phyloP scores from a whole-genome alignment of 2,888 invertebrate genomes.

The Leptothorax acervorum region DNA sequence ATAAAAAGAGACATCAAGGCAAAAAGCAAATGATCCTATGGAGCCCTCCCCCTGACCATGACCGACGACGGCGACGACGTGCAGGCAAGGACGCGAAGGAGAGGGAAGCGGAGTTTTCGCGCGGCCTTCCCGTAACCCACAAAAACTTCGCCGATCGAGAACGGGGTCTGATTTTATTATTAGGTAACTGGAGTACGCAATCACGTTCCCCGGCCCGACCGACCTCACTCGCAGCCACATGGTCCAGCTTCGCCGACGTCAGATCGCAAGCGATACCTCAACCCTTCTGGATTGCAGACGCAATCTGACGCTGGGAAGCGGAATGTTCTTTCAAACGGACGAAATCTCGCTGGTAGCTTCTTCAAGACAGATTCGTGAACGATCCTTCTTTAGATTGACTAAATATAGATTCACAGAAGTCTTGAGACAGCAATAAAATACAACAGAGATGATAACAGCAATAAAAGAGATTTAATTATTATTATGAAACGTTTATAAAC shows the following conservation, averaged over 20 bases:
- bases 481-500: neutral
- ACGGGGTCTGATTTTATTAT: constrained; percentile 41
- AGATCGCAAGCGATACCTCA: neutral
- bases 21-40: constrained; percentile 43
- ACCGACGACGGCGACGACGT: constrained; percentile 47
- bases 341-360: neutral
- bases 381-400: neutral
- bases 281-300: neutral
- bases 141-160: constrained; percentile 57
- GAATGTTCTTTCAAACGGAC: neutral
- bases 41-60: constrained; percentile 58
- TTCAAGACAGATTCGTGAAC: neutral
- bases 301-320: neutral
- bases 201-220: constrained; percentile 30
- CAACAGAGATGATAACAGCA: neutral
- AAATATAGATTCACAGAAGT: neutral
- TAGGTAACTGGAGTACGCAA: constrained; percentile 37
- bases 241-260: neutral
- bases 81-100: constrained; percentile 4
- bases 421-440: neutral
- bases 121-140: constrained; percentile 49
- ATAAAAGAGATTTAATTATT: neutral
- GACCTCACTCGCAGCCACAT: neutral
- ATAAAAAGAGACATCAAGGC: constrained; percentile 4
- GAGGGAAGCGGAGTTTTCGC: constrained; percentile 37